A percentile compares a stretch with the other conserved stretches of the same genome.
phyloP scores from a whole-genome alignment of 2,797 vertebrate species.

The Tokudaia tokunoshimensis region DNA sequence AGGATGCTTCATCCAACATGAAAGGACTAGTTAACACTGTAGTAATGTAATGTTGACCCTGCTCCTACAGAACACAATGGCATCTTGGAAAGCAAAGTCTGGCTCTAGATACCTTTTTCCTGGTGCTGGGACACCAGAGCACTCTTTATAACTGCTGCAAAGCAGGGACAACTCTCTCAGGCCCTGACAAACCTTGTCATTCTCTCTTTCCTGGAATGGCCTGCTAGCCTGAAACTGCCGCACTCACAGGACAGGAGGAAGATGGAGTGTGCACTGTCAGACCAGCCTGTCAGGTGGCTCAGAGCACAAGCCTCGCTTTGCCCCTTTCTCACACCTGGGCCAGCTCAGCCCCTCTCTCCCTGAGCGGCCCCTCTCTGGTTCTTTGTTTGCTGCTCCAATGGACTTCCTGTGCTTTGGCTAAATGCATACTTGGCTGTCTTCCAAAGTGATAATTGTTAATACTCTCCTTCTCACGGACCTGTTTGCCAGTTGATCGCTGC shows the following conservation, averaged over 20 bases:
- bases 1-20: background rate
- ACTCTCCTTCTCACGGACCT: background rate
- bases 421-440: conserved; percentile 25
- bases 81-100: background rate
- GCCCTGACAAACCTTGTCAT: background rate
- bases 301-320: background rate
- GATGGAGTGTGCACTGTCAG: fast-evolving
- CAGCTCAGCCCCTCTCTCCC: background rate
- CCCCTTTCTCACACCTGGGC: background rate
- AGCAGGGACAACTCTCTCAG: fast-evolving
- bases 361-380: background rate
- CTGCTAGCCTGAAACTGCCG: background rate
- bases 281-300: background rate
- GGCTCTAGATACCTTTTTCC: background rate
- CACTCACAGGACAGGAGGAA: background rate
- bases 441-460: conserved; percentile 12
- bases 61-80: background rate
- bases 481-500: conserved; percentile 25
- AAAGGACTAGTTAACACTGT: background rate
- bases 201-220: background rate
- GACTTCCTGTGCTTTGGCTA: conserved; percentile 16
- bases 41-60: background rate
- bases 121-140: background rate
- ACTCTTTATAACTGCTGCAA: background rate
- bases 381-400: background rate